Conservation (phyloP, 1,140 invertebrate species). For the Pseudomyrmex sp. region DNA sequence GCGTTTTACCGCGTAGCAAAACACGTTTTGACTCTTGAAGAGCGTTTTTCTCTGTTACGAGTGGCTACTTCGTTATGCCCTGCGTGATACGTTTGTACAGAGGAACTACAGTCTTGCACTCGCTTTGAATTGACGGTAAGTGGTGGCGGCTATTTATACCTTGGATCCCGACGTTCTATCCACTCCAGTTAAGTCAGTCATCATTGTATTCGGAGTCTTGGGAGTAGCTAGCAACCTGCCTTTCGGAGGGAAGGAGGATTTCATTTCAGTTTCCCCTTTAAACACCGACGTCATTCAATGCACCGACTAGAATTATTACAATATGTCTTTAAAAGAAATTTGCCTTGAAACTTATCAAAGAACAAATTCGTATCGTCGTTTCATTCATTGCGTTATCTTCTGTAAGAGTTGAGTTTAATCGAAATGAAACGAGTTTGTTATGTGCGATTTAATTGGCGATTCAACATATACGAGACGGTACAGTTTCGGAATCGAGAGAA, state of each 20-base stretch:
- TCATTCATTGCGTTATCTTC: not conserved
- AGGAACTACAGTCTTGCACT: conserved; percentile 63
- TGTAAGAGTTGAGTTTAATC: not conserved
- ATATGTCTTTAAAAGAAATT: no score
- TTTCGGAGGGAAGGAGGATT: conserved; percentile 28
- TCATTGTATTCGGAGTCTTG: conserved; percentile 68
- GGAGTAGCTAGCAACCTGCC: conserved; percentile 58
- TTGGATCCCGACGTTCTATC: conserved; percentile 70
- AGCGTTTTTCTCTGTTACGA: conserved; percentile 51
- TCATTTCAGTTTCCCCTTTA: conserved; percentile 64
- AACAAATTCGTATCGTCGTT: no score
- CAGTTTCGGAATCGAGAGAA: conserved; percentile 62
- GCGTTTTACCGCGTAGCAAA: conserved; percentile 3
- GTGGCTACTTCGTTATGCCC: conserved; percentile 45
- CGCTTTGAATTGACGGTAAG: conserved; percentile 73
- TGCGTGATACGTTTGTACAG: conserved; percentile 58
- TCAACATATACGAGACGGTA: conserved; percentile 13
- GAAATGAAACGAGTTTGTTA: not conserved
- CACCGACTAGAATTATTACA: not conserved
- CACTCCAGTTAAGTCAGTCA: conserved; percentile 79
- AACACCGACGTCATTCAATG: conserved; percentile 43
- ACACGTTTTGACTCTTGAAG: conserved; percentile 4
- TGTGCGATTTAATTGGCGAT: conserved; percentile 6
- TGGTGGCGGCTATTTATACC: conserved; percentile 78
- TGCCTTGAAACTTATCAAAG: no score